Conservation (phyloP, 2,888 invertebrate genomes). For the Eristalinus sepulchralis region DNA sequence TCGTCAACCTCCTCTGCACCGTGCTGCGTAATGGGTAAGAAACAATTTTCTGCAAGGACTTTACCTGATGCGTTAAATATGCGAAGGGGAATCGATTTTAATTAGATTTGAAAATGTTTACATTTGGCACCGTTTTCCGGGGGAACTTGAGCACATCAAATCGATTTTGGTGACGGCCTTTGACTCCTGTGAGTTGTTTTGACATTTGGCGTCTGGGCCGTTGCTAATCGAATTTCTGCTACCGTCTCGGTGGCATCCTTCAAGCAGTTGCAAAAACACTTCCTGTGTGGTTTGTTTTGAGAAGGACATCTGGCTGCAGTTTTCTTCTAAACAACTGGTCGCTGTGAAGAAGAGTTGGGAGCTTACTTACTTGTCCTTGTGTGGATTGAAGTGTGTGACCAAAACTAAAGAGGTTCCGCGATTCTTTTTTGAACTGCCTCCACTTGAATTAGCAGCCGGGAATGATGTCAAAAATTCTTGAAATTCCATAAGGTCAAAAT, state of each 20-base stretch:
- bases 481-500: no score
- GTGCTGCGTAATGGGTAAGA: neutral
- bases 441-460: no score
- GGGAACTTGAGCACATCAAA: conserved; percentile 38
- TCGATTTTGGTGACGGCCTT: conserved; percentile 25
- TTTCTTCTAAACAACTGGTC: neutral
- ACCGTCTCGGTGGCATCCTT: neutral
- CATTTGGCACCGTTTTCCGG: neutral
- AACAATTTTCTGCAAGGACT: neutral
- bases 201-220: conserved; percentile 21
- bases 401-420: no score
- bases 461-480: no score
- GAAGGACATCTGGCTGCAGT: neutral
- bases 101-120: conserved; percentile 32
- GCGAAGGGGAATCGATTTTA: conserved; percentile 41
- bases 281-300: neutral
- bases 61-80: conserved; percentile 3
- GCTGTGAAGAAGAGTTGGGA: neutral
- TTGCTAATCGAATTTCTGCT: conserved; percentile 20
- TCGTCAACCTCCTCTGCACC: conserved; percentile 7
- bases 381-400: neutral
- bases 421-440: no score
- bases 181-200: conserved; percentile 30
- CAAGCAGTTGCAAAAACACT: neutral
- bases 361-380: neutral